Conservation (phyloP, 2,888 invertebrate species). For the Stenichneumon culpator region DNA sequence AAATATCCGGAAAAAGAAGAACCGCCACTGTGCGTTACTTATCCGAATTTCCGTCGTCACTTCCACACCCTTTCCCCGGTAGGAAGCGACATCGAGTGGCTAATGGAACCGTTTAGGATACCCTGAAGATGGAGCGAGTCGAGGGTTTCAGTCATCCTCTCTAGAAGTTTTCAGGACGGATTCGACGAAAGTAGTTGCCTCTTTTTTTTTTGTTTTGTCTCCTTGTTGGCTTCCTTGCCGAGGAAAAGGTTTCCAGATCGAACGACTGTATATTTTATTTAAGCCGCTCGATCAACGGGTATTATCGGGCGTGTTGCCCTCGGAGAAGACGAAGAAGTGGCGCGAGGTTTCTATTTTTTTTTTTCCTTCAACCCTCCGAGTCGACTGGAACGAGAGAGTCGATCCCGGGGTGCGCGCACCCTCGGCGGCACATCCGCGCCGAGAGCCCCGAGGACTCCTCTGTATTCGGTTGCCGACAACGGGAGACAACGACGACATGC, state of each 20-base stretch:
- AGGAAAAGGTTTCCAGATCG: conserved; percentile 59
- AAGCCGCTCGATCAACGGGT: conserved; percentile 70
- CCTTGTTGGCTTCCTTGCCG: conserved; percentile 10
- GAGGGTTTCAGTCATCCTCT: conserved; percentile 11
- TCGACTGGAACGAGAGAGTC: conserved; percentile 17
- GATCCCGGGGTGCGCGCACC: conserved; percentile 45
- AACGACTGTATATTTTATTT: conserved; percentile 71
- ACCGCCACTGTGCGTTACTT: not conserved
- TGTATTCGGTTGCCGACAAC: conserved; percentile 60
- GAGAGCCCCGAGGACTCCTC: conserved; percentile 55
- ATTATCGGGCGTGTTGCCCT: conserved; percentile 61
- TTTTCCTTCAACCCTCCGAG: conserved; percentile 47
- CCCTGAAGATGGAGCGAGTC: conserved; percentile 12
- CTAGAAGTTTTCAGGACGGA: conserved; percentile 15
- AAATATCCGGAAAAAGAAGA: not conserved
- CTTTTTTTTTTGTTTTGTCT: not conserved
- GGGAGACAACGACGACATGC: conserved; percentile 66
- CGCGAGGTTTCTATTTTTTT: conserved; percentile 42
- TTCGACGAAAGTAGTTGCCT: conserved; percentile 10
- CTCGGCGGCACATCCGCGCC: conserved; percentile 33
- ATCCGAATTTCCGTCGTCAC: conserved; percentile 17
- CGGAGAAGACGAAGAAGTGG: conserved; percentile 43
- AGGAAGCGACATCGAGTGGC: conserved; percentile 23
- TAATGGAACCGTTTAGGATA: conserved; percentile 68
- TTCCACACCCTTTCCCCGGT: conserved; percentile 12